Evolutionary conservation across 2,113 vertebrate species (phyloP).

Genomic region (Bufo bufo): DNA sequence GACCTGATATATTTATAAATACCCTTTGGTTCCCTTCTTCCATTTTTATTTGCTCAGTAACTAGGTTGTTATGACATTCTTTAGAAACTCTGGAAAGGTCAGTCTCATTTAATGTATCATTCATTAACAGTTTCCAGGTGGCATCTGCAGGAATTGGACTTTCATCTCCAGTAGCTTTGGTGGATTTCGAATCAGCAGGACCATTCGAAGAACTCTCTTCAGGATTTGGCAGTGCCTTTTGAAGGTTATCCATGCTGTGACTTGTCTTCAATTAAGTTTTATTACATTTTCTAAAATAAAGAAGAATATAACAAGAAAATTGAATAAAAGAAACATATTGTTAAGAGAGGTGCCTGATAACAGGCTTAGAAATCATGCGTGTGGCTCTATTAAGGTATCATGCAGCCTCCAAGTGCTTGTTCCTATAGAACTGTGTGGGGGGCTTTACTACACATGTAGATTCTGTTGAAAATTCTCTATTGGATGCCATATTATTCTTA

Average conservation of each 20-base stretch:
- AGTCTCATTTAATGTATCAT: conserved; percentile 79
- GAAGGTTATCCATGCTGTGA: conserved; percentile 26
- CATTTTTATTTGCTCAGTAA: conserved; percentile 75
- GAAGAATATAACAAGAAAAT: not conserved
- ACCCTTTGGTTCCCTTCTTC: conserved; percentile 89
- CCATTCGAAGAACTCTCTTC: not conserved
- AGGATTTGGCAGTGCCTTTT: not conserved
- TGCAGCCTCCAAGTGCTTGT: not conserved
- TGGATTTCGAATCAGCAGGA: not conserved
- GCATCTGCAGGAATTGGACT: conserved; percentile 79
- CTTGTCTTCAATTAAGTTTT: not conserved
- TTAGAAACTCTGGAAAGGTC: conserved; percentile 82
- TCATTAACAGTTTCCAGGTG: conserved; percentile 83
- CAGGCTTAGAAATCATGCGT: not conserved
- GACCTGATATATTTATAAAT: conserved; percentile 93
- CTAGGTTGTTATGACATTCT: conserved; percentile 80
- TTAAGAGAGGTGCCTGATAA: not conserved
- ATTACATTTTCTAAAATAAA: not conserved
- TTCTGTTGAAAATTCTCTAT: not conserved
- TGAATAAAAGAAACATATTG: not conserved
- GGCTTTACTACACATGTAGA: not conserved
- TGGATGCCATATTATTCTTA: not conserved
- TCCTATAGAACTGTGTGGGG: not conserved
- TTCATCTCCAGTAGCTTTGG: conserved; percentile 62
- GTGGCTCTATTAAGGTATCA: not conserved